Percentiles rank a stretch among this genome's conserved stretches.
These are phyloP conservation scores for Poecilobothrus nobilitatus DNA, from an alignment of 2,888 invertebrate species.

Conservation along the genomic window DNA sequence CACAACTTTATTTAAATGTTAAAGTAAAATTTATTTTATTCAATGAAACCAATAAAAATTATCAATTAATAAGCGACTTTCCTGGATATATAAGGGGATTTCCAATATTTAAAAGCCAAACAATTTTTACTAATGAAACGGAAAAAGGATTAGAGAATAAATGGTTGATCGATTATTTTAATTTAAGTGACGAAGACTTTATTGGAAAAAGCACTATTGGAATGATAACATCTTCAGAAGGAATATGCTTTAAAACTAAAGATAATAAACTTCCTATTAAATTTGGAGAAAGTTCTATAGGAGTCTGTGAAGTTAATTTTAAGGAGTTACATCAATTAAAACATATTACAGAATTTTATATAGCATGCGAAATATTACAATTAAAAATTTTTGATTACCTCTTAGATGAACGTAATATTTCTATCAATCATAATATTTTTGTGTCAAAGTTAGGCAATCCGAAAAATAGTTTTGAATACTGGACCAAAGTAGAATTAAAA, in stretches of 20 bases:
- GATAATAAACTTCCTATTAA: constrained; percentile 24
- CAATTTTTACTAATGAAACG: constrained; percentile 27
- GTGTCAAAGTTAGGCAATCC: constrained; percentile 38
- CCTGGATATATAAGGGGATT: constrained; percentile 34
- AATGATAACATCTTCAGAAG: constrained; percentile 22
- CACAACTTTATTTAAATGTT: constrained; percentile 30
- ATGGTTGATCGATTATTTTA: constrained; percentile 31
- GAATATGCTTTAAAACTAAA: constrained; percentile 19
- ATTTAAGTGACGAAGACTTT: constrained; percentile 21
- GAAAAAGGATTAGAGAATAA: constrained; percentile 21
- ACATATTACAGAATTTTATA: constrained; percentile 31
- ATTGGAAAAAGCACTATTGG: constrained; percentile 23
- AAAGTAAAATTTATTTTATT: constrained; percentile 27
- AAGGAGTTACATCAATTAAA: too few relatives aligned
- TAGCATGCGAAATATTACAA: constrained; percentile 34
- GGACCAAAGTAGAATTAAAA: constrained; percentile 31
- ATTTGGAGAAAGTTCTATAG: constrained; percentile 34
- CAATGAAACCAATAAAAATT: constrained; percentile 21
- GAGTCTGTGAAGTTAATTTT: constrained; percentile 31
- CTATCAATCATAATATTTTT: constrained; percentile 15
- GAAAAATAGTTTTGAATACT: constrained; percentile 27
- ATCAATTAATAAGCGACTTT: constrained; percentile 28
- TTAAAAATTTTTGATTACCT: constrained; percentile 24
- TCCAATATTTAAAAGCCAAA: constrained; percentile 32
- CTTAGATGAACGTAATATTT: constrained; percentile 21